Conservation (phyloP, 2,888 invertebrate genomes). For the Sminthurides aquaticus region DNA sequence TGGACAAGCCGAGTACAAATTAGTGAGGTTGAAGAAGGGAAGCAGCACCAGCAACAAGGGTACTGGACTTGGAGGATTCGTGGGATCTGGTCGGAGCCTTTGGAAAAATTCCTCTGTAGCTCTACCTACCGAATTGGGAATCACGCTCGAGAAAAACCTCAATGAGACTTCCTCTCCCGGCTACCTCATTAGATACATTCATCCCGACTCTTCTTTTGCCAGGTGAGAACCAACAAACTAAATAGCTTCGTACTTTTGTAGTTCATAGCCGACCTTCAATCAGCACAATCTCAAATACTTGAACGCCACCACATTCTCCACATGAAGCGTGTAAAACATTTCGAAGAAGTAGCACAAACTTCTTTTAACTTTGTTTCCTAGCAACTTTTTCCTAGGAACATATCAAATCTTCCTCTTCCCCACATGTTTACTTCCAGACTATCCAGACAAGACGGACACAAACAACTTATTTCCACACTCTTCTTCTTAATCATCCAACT, state of each 20-base stretch:
- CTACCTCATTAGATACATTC: constrained; percentile 51
- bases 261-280: too few relatives aligned
- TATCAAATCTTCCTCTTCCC: too few relatives aligned
- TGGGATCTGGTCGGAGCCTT: not conserved
- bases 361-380: too few relatives aligned
- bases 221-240: constrained; percentile 47
- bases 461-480: too few relatives aligned
- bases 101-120: not conserved
- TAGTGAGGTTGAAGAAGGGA: constrained; percentile 35
- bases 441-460: too few relatives aligned
- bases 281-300: not conserved
- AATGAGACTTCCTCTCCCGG: constrained; percentile 53
- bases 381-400: too few relatives aligned
- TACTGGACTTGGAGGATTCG: too few relatives aligned
- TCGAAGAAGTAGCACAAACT: too few relatives aligned
- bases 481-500: too few relatives aligned
- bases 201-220: constrained; percentile 51
- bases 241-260: too few relatives aligned
- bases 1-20: constrained; percentile 31
- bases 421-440: too few relatives aligned
- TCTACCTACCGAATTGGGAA: constrained; percentile 24
- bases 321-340: too few relatives aligned
- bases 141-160: constrained; percentile 49
- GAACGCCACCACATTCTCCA: not conserved
- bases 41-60: not conserved